These are phyloP conservation scores for Nestor notabilis DNA, from an alignment of 2,113 vertebrate species.

Conservation along the genomic window DNA sequence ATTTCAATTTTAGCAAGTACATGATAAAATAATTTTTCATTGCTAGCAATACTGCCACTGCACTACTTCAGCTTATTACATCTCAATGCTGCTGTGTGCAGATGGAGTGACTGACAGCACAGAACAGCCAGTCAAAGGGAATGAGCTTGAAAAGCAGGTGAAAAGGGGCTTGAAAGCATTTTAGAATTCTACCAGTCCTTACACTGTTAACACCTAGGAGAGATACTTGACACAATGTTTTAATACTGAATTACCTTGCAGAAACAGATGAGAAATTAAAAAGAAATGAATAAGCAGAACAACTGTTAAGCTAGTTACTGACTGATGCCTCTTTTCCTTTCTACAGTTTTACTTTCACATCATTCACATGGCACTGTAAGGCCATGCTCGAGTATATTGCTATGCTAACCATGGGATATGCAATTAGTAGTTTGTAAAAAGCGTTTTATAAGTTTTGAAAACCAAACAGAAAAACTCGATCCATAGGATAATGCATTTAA, in stretches of 20 bases:
- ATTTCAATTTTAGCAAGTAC: background rate
- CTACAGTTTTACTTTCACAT: background rate
- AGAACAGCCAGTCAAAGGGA: background rate
- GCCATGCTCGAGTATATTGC: accelerated
- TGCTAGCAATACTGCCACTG: background rate
- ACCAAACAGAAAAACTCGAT: background rate
- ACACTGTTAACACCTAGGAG: background rate
- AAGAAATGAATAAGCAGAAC: background rate
- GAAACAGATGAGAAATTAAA: background rate
- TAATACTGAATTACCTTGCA: background rate
- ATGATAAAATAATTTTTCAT: background rate
- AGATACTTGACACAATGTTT: background rate
- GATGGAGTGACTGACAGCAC: background rate
- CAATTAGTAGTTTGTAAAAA: background rate
- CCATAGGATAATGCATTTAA: background rate
- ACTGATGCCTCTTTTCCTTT: background rate
- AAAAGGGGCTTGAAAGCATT: background rate
- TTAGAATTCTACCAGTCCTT: background rate
- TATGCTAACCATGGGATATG: background rate
- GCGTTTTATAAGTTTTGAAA: background rate
- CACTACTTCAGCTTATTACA: background rate
- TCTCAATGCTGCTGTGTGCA: background rate
- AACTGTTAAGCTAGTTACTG: background rate
- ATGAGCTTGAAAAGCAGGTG: background rate
- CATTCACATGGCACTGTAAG: background rate